Conservation (phyloP, 1,140 invertebrate genomes). For the Drosophila ercepeae region DNA sequence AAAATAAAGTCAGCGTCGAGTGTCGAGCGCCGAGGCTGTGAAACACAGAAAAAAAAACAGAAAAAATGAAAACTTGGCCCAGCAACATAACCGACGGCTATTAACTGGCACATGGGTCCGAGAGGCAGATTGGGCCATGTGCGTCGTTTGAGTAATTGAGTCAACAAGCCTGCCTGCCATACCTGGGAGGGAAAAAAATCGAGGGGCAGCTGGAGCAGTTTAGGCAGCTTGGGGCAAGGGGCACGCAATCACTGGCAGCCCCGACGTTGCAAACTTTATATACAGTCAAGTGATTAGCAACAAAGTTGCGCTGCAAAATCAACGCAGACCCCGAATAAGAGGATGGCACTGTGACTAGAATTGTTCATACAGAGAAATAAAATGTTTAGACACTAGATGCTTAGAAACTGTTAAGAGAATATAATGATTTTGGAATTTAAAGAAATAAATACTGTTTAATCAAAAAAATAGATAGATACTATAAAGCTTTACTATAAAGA, state of each 20-base stretch:
- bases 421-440: not conserved
- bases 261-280: slow-evolving; percentile 68
- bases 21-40: not conserved
- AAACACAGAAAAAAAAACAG: slow-evolving; percentile 12
- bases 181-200: slow-evolving; percentile 26
- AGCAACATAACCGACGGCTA: slow-evolving; percentile 49
- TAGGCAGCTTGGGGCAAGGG: slow-evolving; percentile 12
- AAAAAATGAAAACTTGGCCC: slow-evolving; percentile 23
- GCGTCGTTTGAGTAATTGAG: slow-evolving; percentile 75
- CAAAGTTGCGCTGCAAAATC: slow-evolving; percentile 76
- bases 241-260: slow-evolving; percentile 66
- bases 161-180: slow-evolving; percentile 53
- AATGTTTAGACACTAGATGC: not conserved
- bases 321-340: slow-evolving; percentile 63
- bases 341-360: slow-evolving; percentile 23
- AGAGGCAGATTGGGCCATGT: slow-evolving; percentile 28
- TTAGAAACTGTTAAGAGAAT: not conserved
- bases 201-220: not conserved
- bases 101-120: slow-evolving; percentile 59
- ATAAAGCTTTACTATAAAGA: no score
- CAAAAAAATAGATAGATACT: not conserved
- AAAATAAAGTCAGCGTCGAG: slow-evolving; percentile 35
- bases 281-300: slow-evolving; percentile 76
- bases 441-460: not conserved
- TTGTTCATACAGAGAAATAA: not conserved